Evolutionary conservation across 2,797 vertebrate genomes (phyloP), one percentile per base, ranked within the genome.

Genomic region (Cyprinella venusta): DNA sequence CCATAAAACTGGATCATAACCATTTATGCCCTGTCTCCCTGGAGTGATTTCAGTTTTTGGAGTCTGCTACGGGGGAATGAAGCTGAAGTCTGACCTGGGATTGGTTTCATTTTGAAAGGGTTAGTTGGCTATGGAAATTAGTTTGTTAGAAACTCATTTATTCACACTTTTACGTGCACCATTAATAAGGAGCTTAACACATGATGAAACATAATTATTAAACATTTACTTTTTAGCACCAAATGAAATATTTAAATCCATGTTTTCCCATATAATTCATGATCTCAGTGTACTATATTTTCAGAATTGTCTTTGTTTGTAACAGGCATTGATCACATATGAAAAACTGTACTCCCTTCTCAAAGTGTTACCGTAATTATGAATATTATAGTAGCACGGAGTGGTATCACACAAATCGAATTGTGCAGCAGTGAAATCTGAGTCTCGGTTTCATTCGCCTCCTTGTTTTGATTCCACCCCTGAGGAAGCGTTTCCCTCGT

Each of bases 381-480:
- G 79, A 87, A 63, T 67, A 69, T 83, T 82, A 74, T 80, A 65
- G 79, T 64, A 81, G 76, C 81, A 63, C 84, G 76, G 81, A 87
- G 79, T 72, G 81, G 70, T 84, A 86, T 84, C 75, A 78, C 81
- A 77, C 81, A 83, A 48, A 67, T 83, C 71, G 86, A 85, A 84
- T 78, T 52, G 84, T 15, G 72, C 79, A 75, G 81, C 81, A 85
- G 81, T 87, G 87, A 88, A 87, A 87, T 80, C 71, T n/a, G 71
- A 86, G 87, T 85, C 82, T 82, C 84, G 15, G 79, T 88, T 84
- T 87, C 86, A 85, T 72, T 82, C 81, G 76, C 82, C 84, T 87
- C 86, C 83, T 86, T 87, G 79, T 87, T 88, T 87, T 87, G 87
- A 88, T 88, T 88, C 71, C 79, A 78, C 79, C 86, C 87, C 84